phyloP scores from a whole-genome alignment of 2,113 vertebrate genomes.

The Hemiprocne comata region DNA sequence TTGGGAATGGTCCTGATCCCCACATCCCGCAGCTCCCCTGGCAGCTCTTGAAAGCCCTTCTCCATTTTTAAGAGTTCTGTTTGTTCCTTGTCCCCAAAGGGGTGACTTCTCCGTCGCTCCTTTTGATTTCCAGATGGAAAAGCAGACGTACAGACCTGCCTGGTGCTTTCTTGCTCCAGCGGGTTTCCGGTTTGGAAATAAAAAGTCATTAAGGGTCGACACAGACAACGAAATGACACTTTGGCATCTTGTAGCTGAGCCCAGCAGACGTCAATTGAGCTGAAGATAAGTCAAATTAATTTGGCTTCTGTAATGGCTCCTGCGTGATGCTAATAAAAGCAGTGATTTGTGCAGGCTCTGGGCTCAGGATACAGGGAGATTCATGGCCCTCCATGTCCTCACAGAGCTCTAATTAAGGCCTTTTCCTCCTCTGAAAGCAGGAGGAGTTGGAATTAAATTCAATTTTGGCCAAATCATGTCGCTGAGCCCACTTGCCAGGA shows the following conservation, averaged over 20 bases:
- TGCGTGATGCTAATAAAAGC: background rate
- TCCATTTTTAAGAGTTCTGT: background rate
- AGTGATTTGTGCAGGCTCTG: background rate
- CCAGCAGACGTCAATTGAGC: background rate
- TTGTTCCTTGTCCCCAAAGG: background rate
- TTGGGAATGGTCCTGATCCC: background rate
- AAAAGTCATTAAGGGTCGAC: background rate
- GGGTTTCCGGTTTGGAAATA: background rate
- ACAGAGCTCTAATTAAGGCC: background rate
- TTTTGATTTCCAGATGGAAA: background rate
- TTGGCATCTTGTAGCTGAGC: background rate
- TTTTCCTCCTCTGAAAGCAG: background rate
- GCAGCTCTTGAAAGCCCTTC: too few species aligned
- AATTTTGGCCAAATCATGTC: background rate
- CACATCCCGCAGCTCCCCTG: accelerated
- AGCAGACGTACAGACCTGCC: background rate
- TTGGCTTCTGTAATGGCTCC: background rate
- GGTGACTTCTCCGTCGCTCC: background rate
- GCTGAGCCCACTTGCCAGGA: background rate
- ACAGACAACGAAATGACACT: background rate
- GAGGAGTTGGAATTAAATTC: too few species aligned
- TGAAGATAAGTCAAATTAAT: background rate
- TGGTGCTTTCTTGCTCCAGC: background rate
- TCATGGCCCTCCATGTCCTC: accelerated
- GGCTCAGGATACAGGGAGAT: background rate